phyloP scores from a whole-genome alignment of 2,888 invertebrate genomes.

The Ceraclea dissimilis region DNA sequence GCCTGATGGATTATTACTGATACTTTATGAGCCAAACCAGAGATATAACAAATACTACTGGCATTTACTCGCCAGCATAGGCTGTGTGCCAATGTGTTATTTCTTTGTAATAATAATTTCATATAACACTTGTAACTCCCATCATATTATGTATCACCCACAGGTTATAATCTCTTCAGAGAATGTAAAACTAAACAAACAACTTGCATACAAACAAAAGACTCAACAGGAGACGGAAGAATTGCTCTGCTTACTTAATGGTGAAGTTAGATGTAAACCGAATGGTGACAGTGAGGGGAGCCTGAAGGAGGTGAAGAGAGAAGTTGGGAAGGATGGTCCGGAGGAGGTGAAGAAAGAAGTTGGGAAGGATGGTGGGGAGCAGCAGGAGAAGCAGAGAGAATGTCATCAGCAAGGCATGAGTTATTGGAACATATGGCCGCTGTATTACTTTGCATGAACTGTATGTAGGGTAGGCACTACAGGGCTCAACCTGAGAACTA shows the following conservation, averaged over 20 bases:
- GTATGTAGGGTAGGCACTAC: no score
- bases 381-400: neutral
- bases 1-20: no score
- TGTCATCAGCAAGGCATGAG: neutral
- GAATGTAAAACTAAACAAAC: no score
- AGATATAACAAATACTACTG: no score
- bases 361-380: neutral
- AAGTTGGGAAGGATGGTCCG: neutral
- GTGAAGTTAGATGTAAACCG: neutral
- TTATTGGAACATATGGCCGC: conserved; percentile 23
- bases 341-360: neutral
- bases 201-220: neutral
- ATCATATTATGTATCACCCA: no score
- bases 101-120: no score
- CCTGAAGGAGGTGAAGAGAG: neutral
- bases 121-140: no score
- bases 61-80: no score
- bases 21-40: no score
- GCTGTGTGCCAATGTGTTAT: no score
- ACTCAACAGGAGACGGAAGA: conserved; percentile 13
- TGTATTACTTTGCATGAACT: conserved; percentile 25
- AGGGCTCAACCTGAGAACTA: no score
- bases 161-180: no score
- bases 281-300: neutral
- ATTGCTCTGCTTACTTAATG: conserved; percentile 15